Evolutionary conservation across 2,888 invertebrate genomes (phyloP).

Genomic region (Apoderus coryli): DNA sequence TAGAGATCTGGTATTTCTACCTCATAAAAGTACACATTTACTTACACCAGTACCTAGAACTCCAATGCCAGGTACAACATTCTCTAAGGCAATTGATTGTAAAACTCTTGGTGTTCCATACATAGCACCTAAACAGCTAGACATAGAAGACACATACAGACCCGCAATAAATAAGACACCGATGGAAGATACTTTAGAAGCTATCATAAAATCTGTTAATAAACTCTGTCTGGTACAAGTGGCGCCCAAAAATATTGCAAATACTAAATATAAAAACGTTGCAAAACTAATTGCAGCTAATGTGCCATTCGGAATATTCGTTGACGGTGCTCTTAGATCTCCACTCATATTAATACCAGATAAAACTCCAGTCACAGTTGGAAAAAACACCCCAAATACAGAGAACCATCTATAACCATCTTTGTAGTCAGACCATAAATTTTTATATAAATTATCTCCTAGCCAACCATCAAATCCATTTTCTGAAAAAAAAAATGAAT

Average conservation of each 20-base stretch:
- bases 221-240: conserved; percentile 64
- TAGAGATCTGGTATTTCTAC: too few species aligned
- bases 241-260: conserved; percentile 79
- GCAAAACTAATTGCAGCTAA: conserved; percentile 83
- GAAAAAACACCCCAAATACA: conserved; percentile 95
- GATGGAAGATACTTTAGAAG: conserved; percentile 77
- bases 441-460: conserved; percentile 60
- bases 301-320: conserved; percentile 89
- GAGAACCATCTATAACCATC: conserved; percentile 84
- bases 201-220: conserved; percentile 74
- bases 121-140: conserved; percentile 89
- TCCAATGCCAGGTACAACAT: conserved; percentile 82
- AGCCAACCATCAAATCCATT: conserved; percentile 80
- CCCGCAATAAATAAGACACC: conserved; percentile 76
- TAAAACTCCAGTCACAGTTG: conserved; percentile 90
- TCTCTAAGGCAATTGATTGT: conserved; percentile 91
- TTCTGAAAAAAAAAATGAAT: conserved; percentile 34
- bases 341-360: conserved; percentile 99
- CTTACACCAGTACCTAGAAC: conserved; percentile 78
- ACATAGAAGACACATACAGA: conserved; percentile 90
- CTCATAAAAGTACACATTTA: conserved; percentile 22
- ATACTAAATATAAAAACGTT: conserved; percentile 76
- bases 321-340: conserved; percentile 80
- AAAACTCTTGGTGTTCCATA: conserved; percentile 91
- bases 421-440: conserved; percentile 66